Conservation (phyloP, 2,888 invertebrate genomes). For the Heliconius sara region DNA sequence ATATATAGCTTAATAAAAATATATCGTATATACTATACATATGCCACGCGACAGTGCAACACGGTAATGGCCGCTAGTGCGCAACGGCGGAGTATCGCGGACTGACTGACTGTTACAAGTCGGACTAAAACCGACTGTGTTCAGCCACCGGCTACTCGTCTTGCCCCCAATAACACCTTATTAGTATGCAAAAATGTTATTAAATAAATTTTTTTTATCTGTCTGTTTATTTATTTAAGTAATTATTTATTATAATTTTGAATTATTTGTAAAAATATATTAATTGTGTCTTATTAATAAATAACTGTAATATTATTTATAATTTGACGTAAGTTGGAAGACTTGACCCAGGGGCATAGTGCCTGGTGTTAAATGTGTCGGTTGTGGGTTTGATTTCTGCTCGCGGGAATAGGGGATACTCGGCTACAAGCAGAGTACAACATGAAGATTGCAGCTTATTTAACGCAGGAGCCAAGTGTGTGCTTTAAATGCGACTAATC, state of each 20-base stretch:
- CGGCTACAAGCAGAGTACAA: no score
- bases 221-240: background rate
- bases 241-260: background rate
- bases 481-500: no score
- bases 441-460: no score
- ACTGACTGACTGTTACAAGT: slow-evolving; percentile 46
- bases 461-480: no score
- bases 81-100: slow-evolving; percentile 46
- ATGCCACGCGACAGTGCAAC: slow-evolving; percentile 44
- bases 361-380: no score
- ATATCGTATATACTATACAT: background rate
- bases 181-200: slow-evolving; percentile 13
- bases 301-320: no score
- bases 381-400: no score
- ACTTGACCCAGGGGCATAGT: no score
- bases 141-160: slow-evolving; percentile 4
- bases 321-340: no score
- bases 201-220: background rate
- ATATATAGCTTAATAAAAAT: background rate
- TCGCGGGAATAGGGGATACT: no score
- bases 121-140: slow-evolving; percentile 11
- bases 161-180: slow-evolving; percentile 17
- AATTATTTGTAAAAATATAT: no score
- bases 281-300: no score
- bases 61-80: slow-evolving; percentile 37